phyloP scores from a whole-genome alignment of 2,888 invertebrate genomes.

The Tuberolachnus salignus region DNA sequence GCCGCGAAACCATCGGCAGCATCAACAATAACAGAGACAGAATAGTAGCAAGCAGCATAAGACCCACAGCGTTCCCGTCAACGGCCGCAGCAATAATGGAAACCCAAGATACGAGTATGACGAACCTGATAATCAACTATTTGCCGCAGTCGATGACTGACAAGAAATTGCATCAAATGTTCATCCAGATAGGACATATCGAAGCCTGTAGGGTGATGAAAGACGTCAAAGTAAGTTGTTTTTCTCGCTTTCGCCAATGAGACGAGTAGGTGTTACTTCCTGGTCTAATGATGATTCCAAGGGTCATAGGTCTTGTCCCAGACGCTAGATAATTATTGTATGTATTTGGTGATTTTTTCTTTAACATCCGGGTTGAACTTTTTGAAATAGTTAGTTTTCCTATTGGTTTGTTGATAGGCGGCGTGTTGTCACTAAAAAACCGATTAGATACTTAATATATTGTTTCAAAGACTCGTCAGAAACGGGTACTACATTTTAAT shows the following conservation, averaged over 20 bases:
- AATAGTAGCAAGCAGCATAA: background rate
- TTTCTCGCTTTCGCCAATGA: too few relatives aligned
- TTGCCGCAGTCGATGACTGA: conserved; percentile 93
- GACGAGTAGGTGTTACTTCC: too few relatives aligned
- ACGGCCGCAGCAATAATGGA: conserved; percentile 36
- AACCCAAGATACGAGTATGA: conserved; percentile 62
- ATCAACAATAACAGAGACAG: background rate
- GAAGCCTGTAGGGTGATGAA: conserved; percentile 91
- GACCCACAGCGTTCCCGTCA: background rate
- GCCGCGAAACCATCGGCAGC: background rate
- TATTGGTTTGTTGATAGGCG: too few relatives aligned
- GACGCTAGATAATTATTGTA: background rate
- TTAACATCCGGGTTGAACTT: too few relatives aligned
- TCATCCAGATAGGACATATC: conserved; percentile 85
- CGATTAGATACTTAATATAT: too few relatives aligned
- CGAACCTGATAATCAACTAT: conserved; percentile 94
- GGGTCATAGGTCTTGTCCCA: background rate
- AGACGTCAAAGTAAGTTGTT: conserved; percentile 76
- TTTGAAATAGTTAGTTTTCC: too few relatives aligned
- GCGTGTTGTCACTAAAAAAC: too few relatives aligned
- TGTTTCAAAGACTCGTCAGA: too few relatives aligned
- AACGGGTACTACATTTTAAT: too few relatives aligned
- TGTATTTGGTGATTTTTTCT: too few relatives aligned
- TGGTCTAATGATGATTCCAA: too few relatives aligned
- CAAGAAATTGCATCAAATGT: conserved; percentile 86